A percentile compares a stretch with the other conserved stretches of the same genome.
Evolutionary conservation across 2,888 invertebrate species (phyloP).

Genomic region (Torymus aiolomorphi): DNA sequence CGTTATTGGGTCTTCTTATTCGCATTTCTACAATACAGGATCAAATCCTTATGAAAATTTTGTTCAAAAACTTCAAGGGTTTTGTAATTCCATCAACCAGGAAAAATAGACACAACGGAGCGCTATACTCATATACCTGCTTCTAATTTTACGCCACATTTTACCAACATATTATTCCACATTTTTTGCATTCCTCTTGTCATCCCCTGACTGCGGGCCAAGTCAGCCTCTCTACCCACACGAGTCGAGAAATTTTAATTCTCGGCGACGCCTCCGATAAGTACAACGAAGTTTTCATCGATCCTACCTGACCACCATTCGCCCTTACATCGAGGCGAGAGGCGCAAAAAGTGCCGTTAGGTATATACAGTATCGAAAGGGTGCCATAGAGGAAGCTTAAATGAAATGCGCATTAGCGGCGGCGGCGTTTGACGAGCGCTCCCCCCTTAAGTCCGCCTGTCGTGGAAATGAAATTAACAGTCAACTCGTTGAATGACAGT

Average conservation of each 20-base stretch:
- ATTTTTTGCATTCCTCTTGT: no score
- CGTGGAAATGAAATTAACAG: constrained; percentile 41
- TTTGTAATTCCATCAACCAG: no score
- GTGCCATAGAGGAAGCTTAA: constrained; percentile 2
- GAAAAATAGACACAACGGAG: no score
- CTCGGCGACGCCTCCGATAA: constrained; percentile 20
- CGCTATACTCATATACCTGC: no score
- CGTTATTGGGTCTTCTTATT: no score
- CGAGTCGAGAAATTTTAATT: constrained; percentile 39
- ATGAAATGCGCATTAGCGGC: constrained; percentile 17
- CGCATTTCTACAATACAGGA: no score
- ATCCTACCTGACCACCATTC: constrained; percentile 18
- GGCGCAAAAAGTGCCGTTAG: background rate
- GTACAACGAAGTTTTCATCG: constrained; percentile 44
- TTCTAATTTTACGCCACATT: no score
- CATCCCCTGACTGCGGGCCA: no score
- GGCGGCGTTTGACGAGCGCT: background rate
- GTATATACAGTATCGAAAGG: background rate
- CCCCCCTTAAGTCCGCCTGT: constrained; percentile 13
- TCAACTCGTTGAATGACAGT: constrained; percentile 59
- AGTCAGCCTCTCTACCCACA: no score
- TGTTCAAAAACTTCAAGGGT: no score
- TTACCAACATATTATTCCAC: no score
- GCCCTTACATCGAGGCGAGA: constrained; percentile 30
- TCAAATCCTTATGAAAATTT: no score